Conservation (phyloP, 2,797 vertebrate species). For the Oryzias sinensis region DNA sequence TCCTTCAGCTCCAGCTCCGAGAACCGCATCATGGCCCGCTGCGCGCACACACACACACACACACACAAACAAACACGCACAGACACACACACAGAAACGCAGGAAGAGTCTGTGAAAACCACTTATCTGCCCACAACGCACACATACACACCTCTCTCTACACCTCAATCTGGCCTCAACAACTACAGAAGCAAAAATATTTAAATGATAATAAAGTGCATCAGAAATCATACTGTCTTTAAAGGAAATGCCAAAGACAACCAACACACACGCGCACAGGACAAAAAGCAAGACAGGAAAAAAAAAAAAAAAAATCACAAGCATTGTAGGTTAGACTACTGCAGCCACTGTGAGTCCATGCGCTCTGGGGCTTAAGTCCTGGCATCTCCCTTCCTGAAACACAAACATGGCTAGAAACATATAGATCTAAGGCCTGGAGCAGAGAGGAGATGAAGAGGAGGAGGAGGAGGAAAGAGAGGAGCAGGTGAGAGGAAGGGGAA, state of each 20-base stretch:
- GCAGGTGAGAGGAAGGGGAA: conserved; percentile 26
- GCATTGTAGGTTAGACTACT: conserved; percentile 74
- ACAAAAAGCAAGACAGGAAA: conserved; percentile 71
- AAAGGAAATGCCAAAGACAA: conserved; percentile 61
- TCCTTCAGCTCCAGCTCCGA: conserved; percentile 99
- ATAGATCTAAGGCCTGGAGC: conserved; percentile 73
- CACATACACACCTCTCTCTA: conserved; percentile 65
- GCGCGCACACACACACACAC: conserved; percentile 77
- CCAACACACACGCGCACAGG: conserved; percentile 50
- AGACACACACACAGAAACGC: conserved; percentile 59
- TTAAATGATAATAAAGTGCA: conserved; percentile 28
- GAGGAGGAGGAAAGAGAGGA: conserved; percentile 39
- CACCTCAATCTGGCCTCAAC: conserved; percentile 74
- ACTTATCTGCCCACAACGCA: conserved; percentile 59
- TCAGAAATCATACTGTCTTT: conserved; percentile 66
- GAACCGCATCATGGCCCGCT: conserved; percentile 99
- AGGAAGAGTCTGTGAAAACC: conserved; percentile 75
- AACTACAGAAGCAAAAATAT: conserved; percentile 69
- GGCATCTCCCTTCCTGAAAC: conserved; percentile 75
- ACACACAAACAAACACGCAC: conserved; percentile 64
- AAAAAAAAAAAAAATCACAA: conserved; percentile 53
- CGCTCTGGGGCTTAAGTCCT: conserved; percentile 74
- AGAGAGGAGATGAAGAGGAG: conserved; percentile 57
- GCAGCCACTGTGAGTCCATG: conserved; percentile 78
- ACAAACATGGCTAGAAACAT: conserved; percentile 76